Conservation (phyloP, 2,797 vertebrate species). For the Amniataba percoides region DNA sequence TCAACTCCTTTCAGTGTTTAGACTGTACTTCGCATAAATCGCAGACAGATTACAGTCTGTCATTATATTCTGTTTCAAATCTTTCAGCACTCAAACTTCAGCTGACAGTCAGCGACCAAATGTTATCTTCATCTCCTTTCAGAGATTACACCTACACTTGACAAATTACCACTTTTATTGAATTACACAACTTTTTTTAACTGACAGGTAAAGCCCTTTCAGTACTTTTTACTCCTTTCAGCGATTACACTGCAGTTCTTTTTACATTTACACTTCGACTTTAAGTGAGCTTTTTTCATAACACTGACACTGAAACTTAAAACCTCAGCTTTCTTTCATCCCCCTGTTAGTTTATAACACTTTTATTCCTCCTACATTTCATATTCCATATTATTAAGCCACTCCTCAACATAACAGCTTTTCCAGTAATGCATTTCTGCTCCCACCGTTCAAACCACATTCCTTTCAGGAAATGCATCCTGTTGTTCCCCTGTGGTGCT, state of each 20-base stretch:
- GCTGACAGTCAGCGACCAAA: not conserved
- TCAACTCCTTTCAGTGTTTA: not conserved
- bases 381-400: not conserved
- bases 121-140: not conserved
- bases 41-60: too few relatives aligned
- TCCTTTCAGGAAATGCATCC: not conserved
- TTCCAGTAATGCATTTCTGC: conserved; percentile 2
- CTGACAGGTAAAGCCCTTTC: too few relatives aligned
- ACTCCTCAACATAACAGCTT: not conserved
- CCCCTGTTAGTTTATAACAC: not conserved
- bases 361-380: not conserved
- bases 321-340: not conserved
- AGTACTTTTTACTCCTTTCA: not conserved
- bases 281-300: too few relatives aligned
- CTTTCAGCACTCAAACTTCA: not conserved
- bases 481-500: not conserved
- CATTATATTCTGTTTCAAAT: not conserved
- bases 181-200: too few relatives aligned
- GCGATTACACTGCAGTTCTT: not conserved
- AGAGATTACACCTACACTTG: not conserved
- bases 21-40: not conserved
- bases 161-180: not conserved
- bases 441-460: not conserved
- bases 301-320: too few relatives aligned
- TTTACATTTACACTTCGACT: too few relatives aligned